phyloP scores from a whole-genome alignment of 2,797 vertebrate species.

The Manis crassicaudata region DNA sequence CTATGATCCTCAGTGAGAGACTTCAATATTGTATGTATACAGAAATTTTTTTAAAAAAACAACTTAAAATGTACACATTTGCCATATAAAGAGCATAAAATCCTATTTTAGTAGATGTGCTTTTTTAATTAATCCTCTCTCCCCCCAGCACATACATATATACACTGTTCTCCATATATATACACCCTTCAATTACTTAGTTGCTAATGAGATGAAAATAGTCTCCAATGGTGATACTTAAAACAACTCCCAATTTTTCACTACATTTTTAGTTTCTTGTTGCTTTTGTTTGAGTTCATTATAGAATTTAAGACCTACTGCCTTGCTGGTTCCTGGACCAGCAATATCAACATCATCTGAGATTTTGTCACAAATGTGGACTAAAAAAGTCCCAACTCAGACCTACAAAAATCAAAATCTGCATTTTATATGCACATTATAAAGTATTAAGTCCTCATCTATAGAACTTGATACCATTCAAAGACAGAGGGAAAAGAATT shows the following conservation, averaged over 20 bases:
- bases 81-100: conserved; percentile 23
- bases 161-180: neutral
- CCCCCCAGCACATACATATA: neutral
- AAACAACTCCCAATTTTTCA: conserved; percentile 23
- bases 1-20: neutral
- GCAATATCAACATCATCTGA: neutral
- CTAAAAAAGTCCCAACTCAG: neutral
- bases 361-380: neutral
- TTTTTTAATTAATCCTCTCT: neutral
- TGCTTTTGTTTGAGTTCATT: neutral
- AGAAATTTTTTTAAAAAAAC: neutral
- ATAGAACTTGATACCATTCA: neutral
- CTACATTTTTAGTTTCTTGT: conserved; percentile 19
- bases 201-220: neutral
- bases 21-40: neutral
- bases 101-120: neutral
- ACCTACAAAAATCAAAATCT: conserved; percentile 26
- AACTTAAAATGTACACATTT: neutral
- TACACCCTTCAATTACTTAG: neutral
- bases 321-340: neutral
- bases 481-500: neutral
- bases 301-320: neutral
- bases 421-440: neutral
- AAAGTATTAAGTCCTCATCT: neutral
- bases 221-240: neutral